A percentile compares a stretch with the other conserved stretches of the same genome.
phyloP scores from a whole-genome alignment of 2,888 invertebrate species.

The Mesorhabditis belari region DNA sequence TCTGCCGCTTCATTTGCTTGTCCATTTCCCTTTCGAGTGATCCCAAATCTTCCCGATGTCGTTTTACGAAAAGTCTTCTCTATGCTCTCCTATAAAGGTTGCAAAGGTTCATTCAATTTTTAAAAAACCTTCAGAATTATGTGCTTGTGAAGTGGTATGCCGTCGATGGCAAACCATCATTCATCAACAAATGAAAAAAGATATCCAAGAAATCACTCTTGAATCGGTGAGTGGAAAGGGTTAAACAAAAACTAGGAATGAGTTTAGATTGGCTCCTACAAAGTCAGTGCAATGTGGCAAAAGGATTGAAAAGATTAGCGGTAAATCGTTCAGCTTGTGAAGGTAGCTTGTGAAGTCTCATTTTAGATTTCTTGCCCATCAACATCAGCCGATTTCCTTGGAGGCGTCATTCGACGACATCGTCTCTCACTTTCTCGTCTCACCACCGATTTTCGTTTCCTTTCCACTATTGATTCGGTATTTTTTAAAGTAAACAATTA shows the following conservation, averaged over 20 bases:
- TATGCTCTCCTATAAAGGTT: constrained; percentile 11
- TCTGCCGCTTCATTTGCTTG: neutral
- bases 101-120: neutral
- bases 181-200: constrained; percentile 13
- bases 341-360: neutral
- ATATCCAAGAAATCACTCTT: constrained; percentile 26
- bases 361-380: constrained; percentile 18
- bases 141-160: constrained; percentile 25
- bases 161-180: constrained; percentile 29
- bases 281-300: neutral
- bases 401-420: constrained; percentile 24
- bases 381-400: constrained; percentile 24
- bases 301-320: neutral
- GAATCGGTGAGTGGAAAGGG: constrained; percentile 26
- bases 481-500: neutral
- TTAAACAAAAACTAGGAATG: neutral
- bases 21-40: constrained; percentile 8
- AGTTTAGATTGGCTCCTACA: neutral
- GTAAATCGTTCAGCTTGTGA: neutral
- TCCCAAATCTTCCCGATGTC: constrained; percentile 31
- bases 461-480: constrained; percentile 23
- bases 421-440: constrained; percentile 23
- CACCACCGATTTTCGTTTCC: constrained; percentile 27
- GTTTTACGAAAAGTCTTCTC: constrained; percentile 25
- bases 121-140: constrained; percentile 8